phyloP scores from a whole-genome alignment of 2,888 invertebrate species.

The Athripsodes cinereus region DNA sequence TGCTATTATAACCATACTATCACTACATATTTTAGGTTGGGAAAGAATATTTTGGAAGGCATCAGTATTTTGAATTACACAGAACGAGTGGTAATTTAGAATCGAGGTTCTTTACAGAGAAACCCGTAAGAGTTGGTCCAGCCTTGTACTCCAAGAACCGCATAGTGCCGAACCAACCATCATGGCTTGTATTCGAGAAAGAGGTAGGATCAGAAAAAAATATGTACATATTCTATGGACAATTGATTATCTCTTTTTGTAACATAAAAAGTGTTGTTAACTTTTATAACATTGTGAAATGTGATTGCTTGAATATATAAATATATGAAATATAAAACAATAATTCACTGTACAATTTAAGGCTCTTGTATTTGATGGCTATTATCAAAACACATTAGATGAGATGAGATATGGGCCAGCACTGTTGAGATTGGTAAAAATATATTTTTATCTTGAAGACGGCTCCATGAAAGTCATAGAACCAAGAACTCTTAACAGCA shows the following conservation, averaged over 20 bases:
- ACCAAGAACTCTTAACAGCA: conserved; percentile 76
- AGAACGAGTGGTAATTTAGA: neutral
- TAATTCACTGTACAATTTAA: conserved; percentile 37
- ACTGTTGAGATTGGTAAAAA: conserved; percentile 71
- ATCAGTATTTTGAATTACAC: conserved; percentile 20
- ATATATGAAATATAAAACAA: too few relatives aligned
- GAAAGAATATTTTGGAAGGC: conserved; percentile 23
- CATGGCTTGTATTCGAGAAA: conserved; percentile 86
- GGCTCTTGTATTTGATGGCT: conserved; percentile 73
- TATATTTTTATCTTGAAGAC: conserved; percentile 85
- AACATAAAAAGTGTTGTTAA: neutral
- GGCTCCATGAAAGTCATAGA: conserved; percentile 85
- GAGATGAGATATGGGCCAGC: conserved; percentile 64
- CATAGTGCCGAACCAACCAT: conserved; percentile 64
- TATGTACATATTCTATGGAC: too few relatives aligned
- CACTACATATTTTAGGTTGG: conserved; percentile 18
- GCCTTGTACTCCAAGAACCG: conserved; percentile 68
- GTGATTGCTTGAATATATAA: neutral
- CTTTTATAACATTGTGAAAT: neutral
- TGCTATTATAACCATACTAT: too few relatives aligned
- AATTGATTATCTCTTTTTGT: neutral
- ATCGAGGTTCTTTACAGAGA: conserved; percentile 13
- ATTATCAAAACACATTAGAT: conserved; percentile 71
- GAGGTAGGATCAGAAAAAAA: conserved; percentile 64
- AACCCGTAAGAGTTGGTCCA: conserved; percentile 42